Conservation (phyloP, 1,140 invertebrate genomes). For the Eupristina koningsbergeri region DNA sequence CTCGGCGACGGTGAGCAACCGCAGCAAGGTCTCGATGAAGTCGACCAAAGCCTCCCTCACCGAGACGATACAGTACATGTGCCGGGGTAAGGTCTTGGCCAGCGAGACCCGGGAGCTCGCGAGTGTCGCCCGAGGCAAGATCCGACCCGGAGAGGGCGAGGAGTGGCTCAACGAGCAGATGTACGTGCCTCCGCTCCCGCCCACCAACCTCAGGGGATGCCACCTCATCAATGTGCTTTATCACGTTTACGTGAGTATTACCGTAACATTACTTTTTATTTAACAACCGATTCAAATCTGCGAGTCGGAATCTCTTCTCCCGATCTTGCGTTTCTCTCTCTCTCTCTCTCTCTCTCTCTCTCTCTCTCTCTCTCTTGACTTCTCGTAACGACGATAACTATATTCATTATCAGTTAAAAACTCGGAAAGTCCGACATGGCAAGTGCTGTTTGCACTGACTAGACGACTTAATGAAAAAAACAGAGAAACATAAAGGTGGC, state of each 20-base stretch:
- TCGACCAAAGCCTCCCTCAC: conserved; percentile 72
- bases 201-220: conserved; percentile 95
- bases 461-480: too few species aligned
- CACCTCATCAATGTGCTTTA: conserved; percentile 96
- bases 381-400: too few species aligned
- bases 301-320: too few species aligned
- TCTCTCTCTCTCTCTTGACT: too few species aligned
- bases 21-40: conserved; percentile 80
- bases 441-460: too few species aligned
- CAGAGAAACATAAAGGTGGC: too few species aligned
- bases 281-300: too few species aligned
- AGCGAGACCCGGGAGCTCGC: conserved; percentile 90
- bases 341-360: too few species aligned
- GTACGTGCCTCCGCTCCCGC: conserved; percentile 94
- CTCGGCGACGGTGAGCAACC: conserved; percentile 88
- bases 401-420: too few species aligned
- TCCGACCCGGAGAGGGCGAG: conserved; percentile 85
- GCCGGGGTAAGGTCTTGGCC: conserved; percentile 88
- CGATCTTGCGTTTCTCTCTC: too few species aligned
- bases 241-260: conserved; percentile 90
- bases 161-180: conserved; percentile 93
- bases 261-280: neutral
- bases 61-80: conserved; percentile 92
- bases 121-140: conserved; percentile 85
- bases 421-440: too few species aligned